Conservation (phyloP, 2,888 invertebrate species). For the Gerris lacustris region DNA sequence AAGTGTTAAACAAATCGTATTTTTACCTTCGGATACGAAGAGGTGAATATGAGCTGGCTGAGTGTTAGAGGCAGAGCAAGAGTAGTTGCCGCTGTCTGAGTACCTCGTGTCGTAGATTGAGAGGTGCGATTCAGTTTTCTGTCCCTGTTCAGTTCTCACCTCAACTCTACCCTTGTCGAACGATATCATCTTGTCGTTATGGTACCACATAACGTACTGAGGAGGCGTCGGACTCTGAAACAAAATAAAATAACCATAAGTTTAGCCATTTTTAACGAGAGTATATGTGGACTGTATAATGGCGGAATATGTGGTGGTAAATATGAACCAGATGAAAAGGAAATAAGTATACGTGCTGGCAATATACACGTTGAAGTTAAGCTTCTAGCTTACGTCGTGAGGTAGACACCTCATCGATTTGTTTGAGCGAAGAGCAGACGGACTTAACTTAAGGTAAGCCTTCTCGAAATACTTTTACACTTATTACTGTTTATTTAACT, state of each 20-base stretch:
- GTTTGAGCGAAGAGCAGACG: no score
- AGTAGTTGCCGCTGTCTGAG: conserved; percentile 80
- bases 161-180: conserved; percentile 73
- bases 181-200: conserved; percentile 86
- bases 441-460: no score
- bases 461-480: no score
- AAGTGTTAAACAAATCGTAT: neutral
- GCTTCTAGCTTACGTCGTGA: no score
- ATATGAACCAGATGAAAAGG: no score
- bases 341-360: no score
- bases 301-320: no score
- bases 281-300: no score
- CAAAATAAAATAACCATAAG: conserved; percentile 13
- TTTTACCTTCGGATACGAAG: conserved; percentile 76
- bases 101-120: conserved; percentile 70
- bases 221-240: conserved; percentile 80
- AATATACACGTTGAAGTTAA: no score
- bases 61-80: conserved; percentile 78
- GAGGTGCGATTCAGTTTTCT: conserved; percentile 71
- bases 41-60: conserved; percentile 79
- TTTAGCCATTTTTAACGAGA: no score
- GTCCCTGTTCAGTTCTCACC: conserved; percentile 71
- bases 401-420: no score
- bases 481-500: no score
- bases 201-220: conserved; percentile 90